Evolutionary conservation across 1,140 invertebrate genomes (phyloP).

Genomic region (Oryzaephilus surinamensis): DNA sequence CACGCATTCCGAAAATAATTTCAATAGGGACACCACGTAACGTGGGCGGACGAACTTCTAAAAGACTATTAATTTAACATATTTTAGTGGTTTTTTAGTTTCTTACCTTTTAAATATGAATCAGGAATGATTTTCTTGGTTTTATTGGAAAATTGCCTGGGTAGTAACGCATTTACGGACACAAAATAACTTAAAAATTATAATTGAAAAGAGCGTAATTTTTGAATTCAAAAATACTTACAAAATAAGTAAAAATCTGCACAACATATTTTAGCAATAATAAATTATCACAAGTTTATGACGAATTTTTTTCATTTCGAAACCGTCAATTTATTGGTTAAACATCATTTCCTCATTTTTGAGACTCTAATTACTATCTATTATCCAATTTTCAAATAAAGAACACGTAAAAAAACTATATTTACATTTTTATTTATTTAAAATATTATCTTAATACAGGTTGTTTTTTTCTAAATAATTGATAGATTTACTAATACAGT

Average conservation of each 20-base stretch:
- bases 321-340: too few species aligned
- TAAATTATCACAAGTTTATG: too few species aligned
- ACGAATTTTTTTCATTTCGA: too few species aligned
- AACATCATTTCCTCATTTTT: too few species aligned
- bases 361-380: too few species aligned
- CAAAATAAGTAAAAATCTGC: conserved; percentile 3
- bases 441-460: too few species aligned
- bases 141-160: conserved; percentile 20
- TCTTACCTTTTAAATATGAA: conserved; percentile 30
- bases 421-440: too few species aligned
- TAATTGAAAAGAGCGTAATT: neutral
- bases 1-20: conserved; percentile 67
- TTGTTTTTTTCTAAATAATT: too few species aligned
- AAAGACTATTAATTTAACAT: neutral
- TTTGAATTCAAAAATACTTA: neutral
- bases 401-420: too few species aligned
- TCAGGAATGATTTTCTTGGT: conserved; percentile 29
- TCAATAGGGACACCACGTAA: conserved; percentile 53
- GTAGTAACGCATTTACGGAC: conserved; percentile 10
- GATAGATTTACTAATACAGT: conserved; percentile 11
- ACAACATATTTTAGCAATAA: too few species aligned
- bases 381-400: too few species aligned
- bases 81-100: conserved; percentile 1
- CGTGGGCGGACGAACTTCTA: conserved; percentile 62
- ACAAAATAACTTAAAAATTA: neutral